phyloP scores from a whole-genome alignment of 2,797 vertebrate species.

The Florisuga fusca region DNA sequence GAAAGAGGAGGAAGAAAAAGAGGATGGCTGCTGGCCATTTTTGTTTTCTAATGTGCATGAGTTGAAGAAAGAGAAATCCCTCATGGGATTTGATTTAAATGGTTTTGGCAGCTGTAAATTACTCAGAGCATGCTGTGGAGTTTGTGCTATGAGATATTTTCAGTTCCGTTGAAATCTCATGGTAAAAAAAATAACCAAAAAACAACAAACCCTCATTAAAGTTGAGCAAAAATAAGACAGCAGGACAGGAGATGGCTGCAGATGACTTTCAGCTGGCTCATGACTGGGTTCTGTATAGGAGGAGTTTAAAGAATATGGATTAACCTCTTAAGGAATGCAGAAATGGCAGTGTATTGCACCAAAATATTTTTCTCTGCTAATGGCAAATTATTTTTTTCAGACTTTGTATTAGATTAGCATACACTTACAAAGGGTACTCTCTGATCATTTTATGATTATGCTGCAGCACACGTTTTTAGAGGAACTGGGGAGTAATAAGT shows the following conservation, averaged over 20 bases:
- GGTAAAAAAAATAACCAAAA: background rate
- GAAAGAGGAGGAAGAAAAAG: slow-evolving; percentile 27
- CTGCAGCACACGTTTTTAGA: background rate
- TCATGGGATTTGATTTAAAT: slow-evolving; percentile 59
- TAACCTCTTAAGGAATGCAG: background rate
- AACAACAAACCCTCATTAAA: background rate
- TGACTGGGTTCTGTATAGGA: background rate
- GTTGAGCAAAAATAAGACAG: slow-evolving; percentile 14
- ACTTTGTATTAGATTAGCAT: background rate
- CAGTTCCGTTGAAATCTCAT: slow-evolving; percentile 61
- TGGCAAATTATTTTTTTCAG: background rate
- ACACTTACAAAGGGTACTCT: background rate
- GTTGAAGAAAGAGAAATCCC: slow-evolving; percentile 64
- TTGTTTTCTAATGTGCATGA: slow-evolving; percentile 56
- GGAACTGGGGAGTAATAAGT: background rate
- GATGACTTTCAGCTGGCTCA: slow-evolving; percentile 53
- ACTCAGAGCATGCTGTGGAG: slow-evolving; percentile 65
- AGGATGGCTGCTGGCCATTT: slow-evolving; percentile 63
- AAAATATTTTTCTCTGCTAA: background rate
- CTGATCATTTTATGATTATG: background rate
- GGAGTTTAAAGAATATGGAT: background rate
- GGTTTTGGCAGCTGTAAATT: slow-evolving; percentile 75
- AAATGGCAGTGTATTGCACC: background rate
- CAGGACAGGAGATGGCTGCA: background rate
- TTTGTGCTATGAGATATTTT: slow-evolving; percentile 64